Percentiles rank a stretch among this genome's conserved stretches.
These are phyloP conservation scores for Smutsia gigantea DNA, from an alignment of 2,797 vertebrate genomes.

Conservation along the genomic window DNA sequence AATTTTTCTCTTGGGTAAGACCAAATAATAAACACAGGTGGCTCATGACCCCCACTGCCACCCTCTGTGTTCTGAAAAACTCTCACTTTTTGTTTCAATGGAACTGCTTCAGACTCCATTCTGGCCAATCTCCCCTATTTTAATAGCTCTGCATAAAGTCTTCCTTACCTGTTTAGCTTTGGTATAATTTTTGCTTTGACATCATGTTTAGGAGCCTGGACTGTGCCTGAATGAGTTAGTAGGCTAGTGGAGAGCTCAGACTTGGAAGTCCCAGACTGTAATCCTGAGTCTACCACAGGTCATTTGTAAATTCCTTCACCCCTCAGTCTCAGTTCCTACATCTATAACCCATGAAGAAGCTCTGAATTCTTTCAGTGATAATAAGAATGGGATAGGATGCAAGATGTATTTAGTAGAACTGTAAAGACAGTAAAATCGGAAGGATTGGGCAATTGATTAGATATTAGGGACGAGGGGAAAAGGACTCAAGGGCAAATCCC, in stretches of 20 bases:
- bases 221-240: neutral
- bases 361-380: neutral
- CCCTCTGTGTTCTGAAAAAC: neutral
- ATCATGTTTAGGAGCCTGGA: neutral
- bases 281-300: neutral
- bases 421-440: neutral
- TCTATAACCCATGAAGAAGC: neutral
- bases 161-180: neutral
- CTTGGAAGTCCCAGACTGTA: neutral
- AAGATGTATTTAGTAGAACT: neutral
- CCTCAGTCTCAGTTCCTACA: neutral
- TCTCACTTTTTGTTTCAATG: neutral
- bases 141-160: neutral
- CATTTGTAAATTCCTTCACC: neutral
- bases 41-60: rapidly evolving
- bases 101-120: neutral
- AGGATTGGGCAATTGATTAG: neutral
- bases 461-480: neutral
- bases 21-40: neutral
- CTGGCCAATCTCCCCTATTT: neutral
- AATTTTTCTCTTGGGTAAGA: neutral
- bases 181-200: neutral
- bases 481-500: neutral
- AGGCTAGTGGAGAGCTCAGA: neutral
- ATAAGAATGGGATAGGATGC: neutral